Evolutionary conservation across 2,113 vertebrate species (phyloP).

Genomic region (Actenoides lindsayi): DNA sequence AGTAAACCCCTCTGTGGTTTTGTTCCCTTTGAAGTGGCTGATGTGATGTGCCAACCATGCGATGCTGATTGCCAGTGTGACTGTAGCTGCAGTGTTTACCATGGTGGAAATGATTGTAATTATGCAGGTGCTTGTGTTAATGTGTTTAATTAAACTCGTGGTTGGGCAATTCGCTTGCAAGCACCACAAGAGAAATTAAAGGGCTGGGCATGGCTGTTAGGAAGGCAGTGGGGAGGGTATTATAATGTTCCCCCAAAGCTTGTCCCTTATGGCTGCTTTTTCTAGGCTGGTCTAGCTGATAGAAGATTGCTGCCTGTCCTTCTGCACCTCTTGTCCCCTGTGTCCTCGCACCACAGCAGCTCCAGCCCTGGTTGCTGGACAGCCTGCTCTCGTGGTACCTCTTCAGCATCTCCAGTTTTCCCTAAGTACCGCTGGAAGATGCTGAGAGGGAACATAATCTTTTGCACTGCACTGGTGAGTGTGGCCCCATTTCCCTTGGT

Average conservation of each 20-base stretch:
- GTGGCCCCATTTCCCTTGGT: not conserved
- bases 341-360: not conserved
- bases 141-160: not conserved
- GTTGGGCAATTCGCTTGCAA: not conserved
- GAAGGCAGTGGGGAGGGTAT: not conserved
- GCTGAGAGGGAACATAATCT: not conserved
- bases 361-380: not conserved
- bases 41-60: not conserved
- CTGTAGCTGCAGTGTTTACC: not conserved
- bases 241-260: accelerated
- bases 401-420: not conserved
- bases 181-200: not conserved
- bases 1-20: not conserved
- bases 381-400: accelerated
- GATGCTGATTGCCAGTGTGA: not conserved
- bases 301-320: not conserved
- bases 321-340: not conserved
- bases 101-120: not conserved
- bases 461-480: accelerated
- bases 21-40: not conserved
- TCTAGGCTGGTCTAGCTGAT: accelerated
- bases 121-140: not conserved
- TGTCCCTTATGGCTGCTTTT: accelerated
- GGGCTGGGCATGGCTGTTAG: not conserved
- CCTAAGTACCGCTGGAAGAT: not conserved